Evolutionary conservation across 2,888 invertebrate genomes (phyloP), one percentile per base, ranked within the genome.

Genomic region (Catocala nupta): DNA sequence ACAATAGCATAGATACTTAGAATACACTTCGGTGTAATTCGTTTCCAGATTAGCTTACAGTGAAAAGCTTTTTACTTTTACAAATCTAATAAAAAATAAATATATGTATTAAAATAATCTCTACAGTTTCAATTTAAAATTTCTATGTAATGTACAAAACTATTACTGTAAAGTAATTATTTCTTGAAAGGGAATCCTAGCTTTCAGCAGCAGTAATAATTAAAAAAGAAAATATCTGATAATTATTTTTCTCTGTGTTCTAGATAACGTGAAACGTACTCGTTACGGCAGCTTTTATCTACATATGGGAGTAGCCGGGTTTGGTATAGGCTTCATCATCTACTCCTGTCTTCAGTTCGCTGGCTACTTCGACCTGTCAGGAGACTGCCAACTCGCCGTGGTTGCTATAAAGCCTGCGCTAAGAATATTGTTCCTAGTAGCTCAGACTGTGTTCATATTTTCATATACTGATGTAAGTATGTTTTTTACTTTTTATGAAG

Each of bases 401-500:
- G 93, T 95, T 13, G 96, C 96, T n/a, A 82, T 96, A 45, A 95
- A 96, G 55, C 96, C 96, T 0, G 91, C 95, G 0, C 88, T 95
- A 11, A 93, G 96, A 57, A 95, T 96, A 80, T 84, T 95, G 61
- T 96, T 96, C 87, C 95, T 96, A 71, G 95, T 96, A 70, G 95
- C 95, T 51, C 96, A 97, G 84, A 96, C 96, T 63, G 95, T 96
- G 78, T 97, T 96, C 83, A 96, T 97, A 76, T 96, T 97, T 84
- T 95, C 96, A 5, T 96, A 96, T 77, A 95, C 96, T 48, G 95
- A 96, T 88, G 96, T 96, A 85, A 92, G 95, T 87, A 75, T 13
- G 5, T 7, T 25, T 48, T 13, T 7, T 43, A 8, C 6, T 9
- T 8, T 3, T 9, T 39, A 39, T 39, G 9, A 39, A 39, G 9